These are phyloP conservation scores for Mesorhabditis sp. DNA, from an alignment of 2,888 invertebrate genomes.

Conservation along the genomic window DNA sequence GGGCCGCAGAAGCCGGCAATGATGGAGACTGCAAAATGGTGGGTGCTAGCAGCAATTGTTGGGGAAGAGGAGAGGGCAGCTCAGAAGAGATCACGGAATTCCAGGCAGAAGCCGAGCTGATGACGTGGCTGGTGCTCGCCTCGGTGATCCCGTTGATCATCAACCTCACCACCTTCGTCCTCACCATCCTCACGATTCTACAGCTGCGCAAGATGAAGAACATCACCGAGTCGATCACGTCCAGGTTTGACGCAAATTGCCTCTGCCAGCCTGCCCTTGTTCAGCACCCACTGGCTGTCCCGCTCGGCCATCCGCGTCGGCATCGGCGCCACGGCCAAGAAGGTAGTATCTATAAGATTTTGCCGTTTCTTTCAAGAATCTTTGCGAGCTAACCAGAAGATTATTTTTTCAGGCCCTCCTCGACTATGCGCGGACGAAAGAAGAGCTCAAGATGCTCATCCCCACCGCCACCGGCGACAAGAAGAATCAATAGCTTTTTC, in stretches of 20 bases:
- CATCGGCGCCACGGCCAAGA: constrained; percentile 33
- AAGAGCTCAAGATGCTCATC: not conserved
- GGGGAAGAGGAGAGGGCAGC: too few species aligned
- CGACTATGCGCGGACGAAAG: not conserved
- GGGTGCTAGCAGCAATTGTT: too few species aligned
- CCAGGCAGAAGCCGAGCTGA: not conserved
- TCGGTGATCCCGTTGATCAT: not conserved
- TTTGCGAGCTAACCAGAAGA: not conserved
- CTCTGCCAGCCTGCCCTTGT: not conserved
- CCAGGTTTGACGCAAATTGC: not conserved
- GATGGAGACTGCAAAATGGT: too few species aligned
- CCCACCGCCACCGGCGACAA: not conserved
- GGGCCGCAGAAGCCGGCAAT: too few species aligned
- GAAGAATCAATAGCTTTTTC: not conserved
- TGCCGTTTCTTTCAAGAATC: not conserved
- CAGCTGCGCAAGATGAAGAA: constrained; percentile 4
- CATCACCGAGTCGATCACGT: constrained; percentile 5
- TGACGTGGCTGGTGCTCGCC: constrained; percentile 5
- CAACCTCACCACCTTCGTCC: not conserved
- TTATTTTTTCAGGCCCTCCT: not conserved
- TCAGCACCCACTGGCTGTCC: constrained; percentile 37
- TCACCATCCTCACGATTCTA: constrained; percentile 3
- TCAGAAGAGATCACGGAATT: too few species aligned
- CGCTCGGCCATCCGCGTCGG: constrained; percentile 39
- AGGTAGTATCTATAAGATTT: not conserved